Conservation (phyloP, 2,113 vertebrate species). For the Dendrocopos noguchii region DNA sequence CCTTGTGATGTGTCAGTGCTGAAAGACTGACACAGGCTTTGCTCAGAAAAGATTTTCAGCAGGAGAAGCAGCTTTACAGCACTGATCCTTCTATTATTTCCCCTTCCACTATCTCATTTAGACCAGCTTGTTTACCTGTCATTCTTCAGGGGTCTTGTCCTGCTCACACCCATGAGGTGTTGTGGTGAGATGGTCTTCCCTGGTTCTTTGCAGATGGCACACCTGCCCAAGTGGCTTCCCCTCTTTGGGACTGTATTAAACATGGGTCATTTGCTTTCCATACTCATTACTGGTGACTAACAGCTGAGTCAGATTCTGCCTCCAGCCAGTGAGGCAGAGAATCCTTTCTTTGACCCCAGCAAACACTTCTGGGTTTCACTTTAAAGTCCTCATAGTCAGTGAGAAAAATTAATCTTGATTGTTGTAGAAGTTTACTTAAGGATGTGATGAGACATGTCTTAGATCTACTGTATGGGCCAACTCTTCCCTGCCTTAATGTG, state of each 20-base stretch:
- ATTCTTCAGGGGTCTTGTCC: not conserved
- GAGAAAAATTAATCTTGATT: not conserved
- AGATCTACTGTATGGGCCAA: not conserved
- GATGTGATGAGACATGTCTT: not conserved
- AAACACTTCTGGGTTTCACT: not conserved
- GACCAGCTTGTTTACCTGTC: not conserved
- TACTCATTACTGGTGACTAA: fast-evolving
- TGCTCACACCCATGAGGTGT: not conserved
- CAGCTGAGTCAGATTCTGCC: not conserved
- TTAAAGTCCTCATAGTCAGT: not conserved
- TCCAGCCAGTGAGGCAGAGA: fast-evolving
- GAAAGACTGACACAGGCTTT: not conserved
- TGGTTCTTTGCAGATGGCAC: not conserved
- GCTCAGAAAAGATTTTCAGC: slow-evolving; percentile 15
- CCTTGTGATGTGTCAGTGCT: not conserved
- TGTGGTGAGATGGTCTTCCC: not conserved
- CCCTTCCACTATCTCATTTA: not conserved
- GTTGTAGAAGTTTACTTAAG: not conserved
- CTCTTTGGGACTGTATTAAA: not conserved
- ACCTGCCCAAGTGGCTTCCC: not conserved
- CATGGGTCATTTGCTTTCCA: not conserved
- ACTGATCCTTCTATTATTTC: not conserved
- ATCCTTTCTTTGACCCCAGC: not conserved
- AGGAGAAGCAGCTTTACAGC: not conserved
- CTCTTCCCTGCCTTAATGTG: not conserved